Percentiles rank a stretch among this genome's conserved stretches.
phyloP scores from a whole-genome alignment of 2,113 vertebrate genomes.

The Fulica atra region DNA sequence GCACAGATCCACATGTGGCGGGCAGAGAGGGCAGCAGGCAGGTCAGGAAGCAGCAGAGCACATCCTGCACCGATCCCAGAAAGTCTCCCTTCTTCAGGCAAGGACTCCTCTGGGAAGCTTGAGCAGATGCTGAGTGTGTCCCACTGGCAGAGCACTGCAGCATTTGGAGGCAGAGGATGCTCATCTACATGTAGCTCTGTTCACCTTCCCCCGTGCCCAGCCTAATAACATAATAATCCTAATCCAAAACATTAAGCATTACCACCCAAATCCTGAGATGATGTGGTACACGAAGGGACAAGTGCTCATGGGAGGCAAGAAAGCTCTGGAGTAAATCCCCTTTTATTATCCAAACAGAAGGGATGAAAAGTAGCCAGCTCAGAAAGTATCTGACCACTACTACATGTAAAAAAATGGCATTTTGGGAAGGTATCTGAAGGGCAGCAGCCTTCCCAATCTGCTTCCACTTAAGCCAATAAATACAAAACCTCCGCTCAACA shows the following conservation, averaged over 20 bases:
- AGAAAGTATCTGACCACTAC: neutral
- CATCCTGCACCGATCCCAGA: neutral
- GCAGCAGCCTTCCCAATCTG: neutral
- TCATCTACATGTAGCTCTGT: neutral
- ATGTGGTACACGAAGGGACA: fast-evolving
- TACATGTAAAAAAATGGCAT: neutral
- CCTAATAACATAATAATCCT: neutral
- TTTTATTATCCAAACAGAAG: neutral
- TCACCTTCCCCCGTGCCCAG: neutral
- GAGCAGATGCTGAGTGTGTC: neutral
- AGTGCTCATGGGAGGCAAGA: neutral
- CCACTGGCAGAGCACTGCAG: fast-evolving
- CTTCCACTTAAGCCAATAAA: neutral
- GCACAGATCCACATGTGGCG: neutral
- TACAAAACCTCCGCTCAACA: neutral
- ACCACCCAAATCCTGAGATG: neutral
- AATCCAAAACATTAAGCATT: neutral
- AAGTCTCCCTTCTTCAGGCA: neutral
- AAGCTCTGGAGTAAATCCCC: neutral
- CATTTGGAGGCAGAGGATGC: neutral
- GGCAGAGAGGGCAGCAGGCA: neutral
- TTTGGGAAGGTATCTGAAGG: neutral
- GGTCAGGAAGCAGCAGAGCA: neutral
- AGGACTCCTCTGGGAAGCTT: neutral
- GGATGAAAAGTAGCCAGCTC: neutral